Base-by-base conservation (phyloP, 2,113 vertebrate genomes). In the Shinisaurus crocodilurus region DNA sequence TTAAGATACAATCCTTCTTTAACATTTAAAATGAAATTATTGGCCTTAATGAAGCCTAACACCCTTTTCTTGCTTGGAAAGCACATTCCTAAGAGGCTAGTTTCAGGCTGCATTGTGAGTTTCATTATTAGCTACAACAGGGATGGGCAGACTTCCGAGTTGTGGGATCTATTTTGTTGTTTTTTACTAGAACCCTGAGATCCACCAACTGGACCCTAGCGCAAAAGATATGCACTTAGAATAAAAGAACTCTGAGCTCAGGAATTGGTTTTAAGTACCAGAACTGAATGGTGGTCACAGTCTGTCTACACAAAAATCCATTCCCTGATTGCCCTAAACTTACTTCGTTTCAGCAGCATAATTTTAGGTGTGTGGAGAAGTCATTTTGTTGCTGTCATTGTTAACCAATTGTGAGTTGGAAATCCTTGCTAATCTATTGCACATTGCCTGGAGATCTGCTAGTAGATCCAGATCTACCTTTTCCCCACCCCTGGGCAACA, bases 21-120 rank as follows among this genome's bases (percentile, higher is more conserved):
- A 67, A 67, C 65, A 89, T 85, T 76, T 48, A 81, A 69, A 63
- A 74, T 88, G 34, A 40, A 80, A 69, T 45, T 87, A 79, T 40
- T 69, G 48, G 27, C 23, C 27, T 74, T 83, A 60, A 74, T 74
- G 37, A 82, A 89, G 50, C 9, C 60, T 48, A 82, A 25, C 50
- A 67, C 27, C 29, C 12, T 29, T 85, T 67, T 83, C 57, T 48
- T 84, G 18, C 23, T 16, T 37, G 13, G 15, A 85, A 79, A 65
- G 13, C 34, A 32, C 54, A 72, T 82, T 82, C 69, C 45, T 69
- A 54, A 69, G 5, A 16, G 12, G 37, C 5, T 79, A 16, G 2
- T 69, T 50, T 67, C 9, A 45, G 29, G 60, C 15, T 85, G 12
- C 75, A 85, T 40, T 50, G 18, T 84, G 60, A 77, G 25, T 77